Conservation (phyloP, 2,888 invertebrate genomes). For the Linnaemya vulpina region DNA sequence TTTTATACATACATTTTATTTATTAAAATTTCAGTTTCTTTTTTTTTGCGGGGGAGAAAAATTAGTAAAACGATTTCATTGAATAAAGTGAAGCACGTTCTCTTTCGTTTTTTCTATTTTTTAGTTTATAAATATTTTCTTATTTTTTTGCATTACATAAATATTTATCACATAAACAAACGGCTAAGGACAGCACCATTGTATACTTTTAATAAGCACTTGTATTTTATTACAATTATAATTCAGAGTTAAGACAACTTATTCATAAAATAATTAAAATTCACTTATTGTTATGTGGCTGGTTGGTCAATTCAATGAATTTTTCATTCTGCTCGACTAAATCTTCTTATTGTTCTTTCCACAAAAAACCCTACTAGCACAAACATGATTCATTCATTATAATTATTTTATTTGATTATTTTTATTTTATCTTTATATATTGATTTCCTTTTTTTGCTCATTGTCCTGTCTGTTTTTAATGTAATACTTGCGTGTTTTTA, state of each 20-base stretch:
- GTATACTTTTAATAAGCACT: constrained; percentile 47
- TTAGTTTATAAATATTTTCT: constrained; percentile 47
- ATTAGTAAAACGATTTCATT: constrained; percentile 23
- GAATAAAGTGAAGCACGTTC: constrained; percentile 72
- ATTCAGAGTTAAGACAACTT: constrained; percentile 24
- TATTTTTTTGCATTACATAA: constrained; percentile 19
- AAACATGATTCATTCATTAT: constrained; percentile 41
- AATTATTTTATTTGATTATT: background rate
- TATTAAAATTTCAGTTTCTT: constrained; percentile 1
- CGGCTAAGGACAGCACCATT: constrained; percentile 56
- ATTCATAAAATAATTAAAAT: constrained; percentile 19
- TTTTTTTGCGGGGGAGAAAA: background rate
- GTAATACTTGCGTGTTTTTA: background rate
- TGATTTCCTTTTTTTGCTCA: background rate
- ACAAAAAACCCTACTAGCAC: constrained; percentile 5
- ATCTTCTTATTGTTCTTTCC: constrained; percentile 1
- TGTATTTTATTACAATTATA: constrained; percentile 30
- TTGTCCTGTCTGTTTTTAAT: constrained; percentile 1
- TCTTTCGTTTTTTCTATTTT: constrained; percentile 60
- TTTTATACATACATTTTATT: constrained; percentile 32
- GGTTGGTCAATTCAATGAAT: constrained; percentile 41
- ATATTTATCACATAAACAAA: constrained; percentile 30
- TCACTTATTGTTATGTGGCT: constrained; percentile 24
- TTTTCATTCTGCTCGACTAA: constrained; percentile 16
- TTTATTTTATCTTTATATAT: constrained; percentile 5